Evolutionary conservation across 2,888 invertebrate species (phyloP), one percentile per base, ranked within the genome.

Genomic region (Hesperia comma): DNA sequence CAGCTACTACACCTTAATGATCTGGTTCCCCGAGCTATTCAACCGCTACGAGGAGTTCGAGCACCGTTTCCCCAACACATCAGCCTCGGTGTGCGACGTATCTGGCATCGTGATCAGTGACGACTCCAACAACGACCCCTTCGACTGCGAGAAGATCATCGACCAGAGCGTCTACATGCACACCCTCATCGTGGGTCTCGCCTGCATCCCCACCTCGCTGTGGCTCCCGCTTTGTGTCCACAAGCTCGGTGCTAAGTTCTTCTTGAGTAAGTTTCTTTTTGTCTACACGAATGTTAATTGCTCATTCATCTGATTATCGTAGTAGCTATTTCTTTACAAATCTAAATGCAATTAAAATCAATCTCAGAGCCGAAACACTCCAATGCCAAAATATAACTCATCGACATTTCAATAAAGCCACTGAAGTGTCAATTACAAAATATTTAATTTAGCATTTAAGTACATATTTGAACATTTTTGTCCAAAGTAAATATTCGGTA

Each of bases 21-120:
- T 98, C 83, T 98, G 98, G 98, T 97, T 98, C 88, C 97, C 97
- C 14, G 97, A 97, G 85, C 87, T 98, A 76, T 98, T 98, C 89
- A 95, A 95, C 85, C 95, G 97, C 63, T 96, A 96, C 85, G 96
- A 96, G 78, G 95, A 95, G 76, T 96, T 95, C 82, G 96, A 96
- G 79, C 81, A 86, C 32, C 82, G 88, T 1, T 93, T 95, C 92
- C 96, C 96, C 0, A 95, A 94, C 71, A 92, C 94, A 60, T 93
- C 94, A 0, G 96, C 96, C 0, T 95, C 96, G 0, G 96, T 97
- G 7, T 97, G 97, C 82, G 95, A 96, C 77, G 96, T 97, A 0
- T 96, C 96, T 14, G 93, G 95, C 8, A 94, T 95, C 61, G 94
- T 95, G 14, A 81, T 94, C 3, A 79, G 93, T 3, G 86, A 93